phyloP scores from a whole-genome alignment of 2,888 invertebrate genomes.

The Invenusta paracnida region DNA sequence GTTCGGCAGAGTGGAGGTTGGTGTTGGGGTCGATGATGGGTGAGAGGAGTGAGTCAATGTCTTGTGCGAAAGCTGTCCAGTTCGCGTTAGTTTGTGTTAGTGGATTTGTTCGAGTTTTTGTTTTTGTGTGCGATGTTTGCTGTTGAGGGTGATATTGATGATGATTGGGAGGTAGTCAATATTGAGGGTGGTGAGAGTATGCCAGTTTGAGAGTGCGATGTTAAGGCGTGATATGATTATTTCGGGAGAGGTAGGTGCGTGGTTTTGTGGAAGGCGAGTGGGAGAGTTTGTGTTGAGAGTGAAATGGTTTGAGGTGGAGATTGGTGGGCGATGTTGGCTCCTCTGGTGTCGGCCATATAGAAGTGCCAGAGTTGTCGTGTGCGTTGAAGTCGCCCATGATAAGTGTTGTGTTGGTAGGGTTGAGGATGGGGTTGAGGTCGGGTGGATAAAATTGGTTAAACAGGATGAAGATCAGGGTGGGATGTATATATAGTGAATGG shows the following conservation, averaged over 20 bases:
- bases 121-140: neutral
- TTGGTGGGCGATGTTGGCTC: neutral
- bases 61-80: neutral
- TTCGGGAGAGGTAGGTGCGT: neutral
- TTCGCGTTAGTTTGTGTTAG: neutral
- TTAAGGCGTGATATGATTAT: neutral
- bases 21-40: slow-evolving; percentile 14
- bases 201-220: neutral
- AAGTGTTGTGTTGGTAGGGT: neutral
- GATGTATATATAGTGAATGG: too few relatives aligned
- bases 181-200: neutral
- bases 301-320: neutral
- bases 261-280: neutral
- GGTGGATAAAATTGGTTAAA: neutral
- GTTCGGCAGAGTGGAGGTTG: neutral
- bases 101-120: neutral
- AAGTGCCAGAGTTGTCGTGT: neutral
- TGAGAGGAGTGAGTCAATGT: slow-evolving; percentile 9
- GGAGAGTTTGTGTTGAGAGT: neutral
- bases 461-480: neutral
- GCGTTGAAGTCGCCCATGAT: neutral
- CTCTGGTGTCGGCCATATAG: neutral
- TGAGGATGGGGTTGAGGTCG: neutral
- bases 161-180: neutral
- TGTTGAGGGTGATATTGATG: neutral